Evolutionary conservation across 1,140 invertebrate genomes (phyloP).

Genomic region (Bombus confusus): DNA sequence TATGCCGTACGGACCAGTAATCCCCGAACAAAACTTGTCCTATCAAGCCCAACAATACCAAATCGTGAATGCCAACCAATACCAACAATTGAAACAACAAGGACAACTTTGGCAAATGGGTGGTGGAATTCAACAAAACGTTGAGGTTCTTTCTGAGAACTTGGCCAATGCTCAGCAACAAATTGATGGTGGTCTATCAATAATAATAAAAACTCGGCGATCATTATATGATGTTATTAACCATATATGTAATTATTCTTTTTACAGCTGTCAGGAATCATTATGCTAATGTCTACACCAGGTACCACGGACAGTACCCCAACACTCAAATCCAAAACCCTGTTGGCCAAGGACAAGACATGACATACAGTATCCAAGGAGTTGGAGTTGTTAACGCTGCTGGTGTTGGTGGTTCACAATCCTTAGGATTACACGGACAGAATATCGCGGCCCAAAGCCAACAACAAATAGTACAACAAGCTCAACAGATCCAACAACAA

Average conservation of each 20-base stretch:
- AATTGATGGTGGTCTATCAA: slow-evolving; percentile 32
- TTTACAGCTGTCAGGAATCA: slow-evolving; percentile 57
- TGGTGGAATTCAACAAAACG: slow-evolving; percentile 61
- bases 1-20: slow-evolving; percentile 69
- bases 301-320: slow-evolving; percentile 74
- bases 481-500: background rate
- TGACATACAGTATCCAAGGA: slow-evolving; percentile 57
- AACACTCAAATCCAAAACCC: slow-evolving; percentile 72
- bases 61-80: slow-evolving; percentile 75
- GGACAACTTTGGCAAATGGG: slow-evolving; percentile 10
- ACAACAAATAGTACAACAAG: background rate
- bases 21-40: slow-evolving; percentile 69
- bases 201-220: too few species aligned
- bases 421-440: background rate
- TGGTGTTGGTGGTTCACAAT: background rate
- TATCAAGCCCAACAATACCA: slow-evolving; percentile 73
- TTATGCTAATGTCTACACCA: slow-evolving; percentile 73
- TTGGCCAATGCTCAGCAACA: slow-evolving; percentile 23
- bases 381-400: slow-evolving; percentile 32
- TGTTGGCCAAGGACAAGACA: slow-evolving; percentile 43
- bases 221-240: background rate
- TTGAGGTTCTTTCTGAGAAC: slow-evolving; percentile 74
- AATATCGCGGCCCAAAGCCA: background rate
- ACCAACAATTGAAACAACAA: slow-evolving; percentile 65
- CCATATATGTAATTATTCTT: background rate